Base-by-base conservation (phyloP, 1,140 invertebrate species). In the Heliothis subflexa region DNA sequence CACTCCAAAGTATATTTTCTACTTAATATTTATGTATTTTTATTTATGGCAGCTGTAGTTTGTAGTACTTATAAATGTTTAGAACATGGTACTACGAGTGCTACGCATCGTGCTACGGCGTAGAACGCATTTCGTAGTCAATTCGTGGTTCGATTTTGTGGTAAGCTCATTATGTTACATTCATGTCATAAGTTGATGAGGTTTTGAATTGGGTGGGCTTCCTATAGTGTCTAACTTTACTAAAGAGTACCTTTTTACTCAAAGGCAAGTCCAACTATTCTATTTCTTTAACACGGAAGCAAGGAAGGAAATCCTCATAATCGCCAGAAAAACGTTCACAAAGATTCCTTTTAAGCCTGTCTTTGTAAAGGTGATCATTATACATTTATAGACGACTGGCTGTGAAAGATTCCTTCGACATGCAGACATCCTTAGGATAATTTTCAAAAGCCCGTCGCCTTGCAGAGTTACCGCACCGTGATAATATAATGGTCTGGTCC, bases 321-420 rank as follows among this genome's bases (percentile, higher is more conserved):
- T 75, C 72, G 55, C 33, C 55, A 74, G 72, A 14, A 74, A 74
- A 74, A 74, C 72, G 72, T 62, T 62, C 45, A 55, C 72, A 75
- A 75, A 62, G 72, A 75, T 62, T 62, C 57, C 50, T 71, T 75
- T 75, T 33, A 50, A 75, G 72, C 57, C 57, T 74, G 28, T 40
- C 33, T 74, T 47, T 25, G 61, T 21, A 16, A 50, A 57, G 59
- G 61, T 49, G 81, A 89, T 91, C 90, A 91, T 91, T 91, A 91
- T 91, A 91, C 84, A 91, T 90, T 91, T 86, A 91, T 90, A 90
- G 89, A 81, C 85, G 89, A 87, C 78, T 89, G 88, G 71, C 83
- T 87, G 84, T 83, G 84, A 88, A 91, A 90, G 85, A 87, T 86
- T 89, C 84, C 83, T 78, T 75, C 72, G 77, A 62, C 68, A 62